phyloP scores from a whole-genome alignment of 2,888 invertebrate species.

The Teleiodes luculella region DNA sequence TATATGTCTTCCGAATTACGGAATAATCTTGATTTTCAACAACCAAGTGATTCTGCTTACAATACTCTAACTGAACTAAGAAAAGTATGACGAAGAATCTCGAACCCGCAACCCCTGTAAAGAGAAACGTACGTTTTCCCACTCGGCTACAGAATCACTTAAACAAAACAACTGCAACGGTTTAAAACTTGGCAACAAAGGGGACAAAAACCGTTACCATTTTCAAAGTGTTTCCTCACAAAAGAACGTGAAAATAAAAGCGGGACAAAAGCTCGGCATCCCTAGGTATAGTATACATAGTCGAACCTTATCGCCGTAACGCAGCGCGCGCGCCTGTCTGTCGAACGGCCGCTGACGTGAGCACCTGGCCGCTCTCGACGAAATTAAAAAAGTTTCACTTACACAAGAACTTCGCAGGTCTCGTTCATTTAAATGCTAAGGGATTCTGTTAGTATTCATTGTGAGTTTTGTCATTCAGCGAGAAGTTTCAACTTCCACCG shows the following conservation, averaged over 20 bases:
- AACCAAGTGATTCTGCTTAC: too few relatives aligned
- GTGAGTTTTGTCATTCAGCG: constrained; percentile 66
- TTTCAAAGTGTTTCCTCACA: neutral
- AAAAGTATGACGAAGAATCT: too few relatives aligned
- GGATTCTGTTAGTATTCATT: constrained; percentile 70
- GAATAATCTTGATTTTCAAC: too few relatives aligned
- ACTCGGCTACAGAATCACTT: too few relatives aligned
- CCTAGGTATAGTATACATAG: too few relatives aligned
- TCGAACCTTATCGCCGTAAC: constrained; percentile 46
- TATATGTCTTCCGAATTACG: too few relatives aligned
- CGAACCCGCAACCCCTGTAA: too few relatives aligned
- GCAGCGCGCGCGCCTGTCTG: constrained; percentile 53
- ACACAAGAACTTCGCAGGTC: constrained; percentile 58
- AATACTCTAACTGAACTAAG: too few relatives aligned
- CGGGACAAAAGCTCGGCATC: constrained; percentile 15
- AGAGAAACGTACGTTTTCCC: too few relatives aligned
- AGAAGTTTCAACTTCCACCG: constrained; percentile 53
- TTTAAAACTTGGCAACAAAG: too few relatives aligned
- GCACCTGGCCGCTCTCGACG: constrained; percentile 67
- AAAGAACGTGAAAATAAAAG: neutral
- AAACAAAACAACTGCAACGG: too few relatives aligned
- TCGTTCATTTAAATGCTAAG: constrained; percentile 72
- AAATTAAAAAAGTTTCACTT: constrained; percentile 75
- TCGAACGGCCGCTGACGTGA: constrained; percentile 61
- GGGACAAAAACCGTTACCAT: neutral